Percentiles rank a stretch among this genome's conserved stretches.
These are phyloP conservation scores for Tamandua tetradactyla DNA, from an alignment of 2,797 vertebrate genomes.

Conservation along the genomic window DNA sequence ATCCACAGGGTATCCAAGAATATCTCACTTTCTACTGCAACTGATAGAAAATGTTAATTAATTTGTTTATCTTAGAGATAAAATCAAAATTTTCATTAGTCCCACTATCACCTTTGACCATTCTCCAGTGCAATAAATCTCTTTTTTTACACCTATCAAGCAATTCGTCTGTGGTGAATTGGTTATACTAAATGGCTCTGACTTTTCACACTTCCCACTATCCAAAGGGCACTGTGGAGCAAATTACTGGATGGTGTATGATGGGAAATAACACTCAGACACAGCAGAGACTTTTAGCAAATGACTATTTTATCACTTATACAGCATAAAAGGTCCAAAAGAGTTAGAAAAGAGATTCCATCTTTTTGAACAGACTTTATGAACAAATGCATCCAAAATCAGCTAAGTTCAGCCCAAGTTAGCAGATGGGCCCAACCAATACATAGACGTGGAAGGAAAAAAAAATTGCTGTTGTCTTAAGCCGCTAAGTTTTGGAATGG, in stretches of 20 bases:
- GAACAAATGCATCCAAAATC: background rate
- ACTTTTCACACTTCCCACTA: background rate
- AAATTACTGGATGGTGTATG: too few species aligned
- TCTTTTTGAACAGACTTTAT: background rate
- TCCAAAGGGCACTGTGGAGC: background rate
- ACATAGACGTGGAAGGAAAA: background rate
- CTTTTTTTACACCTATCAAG: background rate
- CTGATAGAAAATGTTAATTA: conserved; percentile 15
- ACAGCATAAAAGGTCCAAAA: too few species aligned
- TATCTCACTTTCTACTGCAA: background rate
- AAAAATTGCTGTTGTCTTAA: background rate
- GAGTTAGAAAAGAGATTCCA: too few species aligned
- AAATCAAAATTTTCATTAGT: background rate
- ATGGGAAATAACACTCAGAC: too few species aligned
- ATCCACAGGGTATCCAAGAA: background rate
- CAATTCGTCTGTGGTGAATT: background rate
- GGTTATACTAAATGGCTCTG: background rate
- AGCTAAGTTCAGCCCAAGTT: background rate
- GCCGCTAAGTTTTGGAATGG: background rate
- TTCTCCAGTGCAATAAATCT: background rate
- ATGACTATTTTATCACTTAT: too few species aligned
- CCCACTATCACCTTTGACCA: background rate
- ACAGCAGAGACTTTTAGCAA: too few species aligned
- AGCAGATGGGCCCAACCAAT: background rate
- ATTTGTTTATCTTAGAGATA: conserved; percentile 16